Evolutionary conservation across 1,140 invertebrate species (phyloP), one percentile per base, ranked within the genome.

Genomic region (Latrodectus geometricus): DNA sequence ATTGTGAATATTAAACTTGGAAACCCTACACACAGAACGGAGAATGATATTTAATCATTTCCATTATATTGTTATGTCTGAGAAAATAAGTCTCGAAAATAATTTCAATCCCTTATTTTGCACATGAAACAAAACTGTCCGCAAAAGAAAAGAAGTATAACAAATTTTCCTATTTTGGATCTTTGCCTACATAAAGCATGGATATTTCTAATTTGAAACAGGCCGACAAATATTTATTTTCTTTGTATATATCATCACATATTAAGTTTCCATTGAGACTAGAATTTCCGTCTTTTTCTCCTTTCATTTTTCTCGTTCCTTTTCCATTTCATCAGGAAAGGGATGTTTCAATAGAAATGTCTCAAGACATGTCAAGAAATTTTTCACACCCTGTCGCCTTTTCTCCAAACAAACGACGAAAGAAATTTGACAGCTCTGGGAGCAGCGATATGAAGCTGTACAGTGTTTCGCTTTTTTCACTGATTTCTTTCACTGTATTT

Each of bases 311-410:
- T 35, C 35, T 35, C 35, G 35, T 35, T 35, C 50, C 35, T 21
- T 74, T 66, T 66, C n/a, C 50, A 12, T 74, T 83, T 50, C 66
- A 50, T 56, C 35, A n/a, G 14, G 72, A 50, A n/a, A 15, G 20
- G 56, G 73, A 84, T 76, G 82, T 84, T 84, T 84, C 82, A 84
- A 84, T 84, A 84, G 82, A 76, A 76, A 54, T 56, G 72, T 75
- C 52, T 54, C 12, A 17, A 84, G 82, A 76, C 82, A 52, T 84
- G 82, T 84, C 82, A 75, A 84, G 69, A 76, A 76, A 76, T 76
- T 76, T 84, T 50, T 84, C 72, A 75, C 52, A 56, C 56, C 56
- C 81, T 84, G 81, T 84, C 81, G 81, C 73, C 49, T 68, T 35
- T 17, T 14, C 72, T 65, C 81, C 73, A 76, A 84, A 84, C 61